Conservation (phyloP, 2,888 invertebrate genomes). For the Amorpha juglandis region DNA sequence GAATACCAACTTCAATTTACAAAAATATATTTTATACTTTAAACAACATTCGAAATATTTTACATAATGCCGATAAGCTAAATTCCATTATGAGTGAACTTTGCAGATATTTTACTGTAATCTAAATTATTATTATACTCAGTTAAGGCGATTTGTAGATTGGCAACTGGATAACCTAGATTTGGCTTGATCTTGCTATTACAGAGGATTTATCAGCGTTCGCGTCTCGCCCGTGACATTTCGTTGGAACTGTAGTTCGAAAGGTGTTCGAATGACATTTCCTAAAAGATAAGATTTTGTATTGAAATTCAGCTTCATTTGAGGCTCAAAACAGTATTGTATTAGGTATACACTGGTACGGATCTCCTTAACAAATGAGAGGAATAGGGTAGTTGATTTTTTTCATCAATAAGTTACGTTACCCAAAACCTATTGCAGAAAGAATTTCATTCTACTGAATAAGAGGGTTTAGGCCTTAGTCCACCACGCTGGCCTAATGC, state of each 20-base stretch:
- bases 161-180: not conserved
- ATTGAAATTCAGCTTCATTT: not conserved
- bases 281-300: not conserved
- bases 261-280: not conserved
- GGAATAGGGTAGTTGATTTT: no score
- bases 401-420: no score
- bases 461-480: no score
- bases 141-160: slow-evolving; percentile 13
- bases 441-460: no score
- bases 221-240: not conserved
- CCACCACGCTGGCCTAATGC: no score
- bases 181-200: not conserved
- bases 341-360: no score
- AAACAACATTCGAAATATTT: not conserved
- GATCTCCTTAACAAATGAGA: no score
- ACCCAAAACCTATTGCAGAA: no score
- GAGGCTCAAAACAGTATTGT: no score
- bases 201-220: slow-evolving; percentile 3
- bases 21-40: no score
- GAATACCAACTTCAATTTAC: no score
- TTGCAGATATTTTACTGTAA: slow-evolving; percentile 6
- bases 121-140: slow-evolving; percentile 10
- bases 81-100: not conserved
- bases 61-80: not conserved
- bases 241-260: not conserved